These are phyloP conservation scores for Molothrus aeneus DNA, from an alignment of 2,797 vertebrate species.

Conservation along the genomic window DNA sequence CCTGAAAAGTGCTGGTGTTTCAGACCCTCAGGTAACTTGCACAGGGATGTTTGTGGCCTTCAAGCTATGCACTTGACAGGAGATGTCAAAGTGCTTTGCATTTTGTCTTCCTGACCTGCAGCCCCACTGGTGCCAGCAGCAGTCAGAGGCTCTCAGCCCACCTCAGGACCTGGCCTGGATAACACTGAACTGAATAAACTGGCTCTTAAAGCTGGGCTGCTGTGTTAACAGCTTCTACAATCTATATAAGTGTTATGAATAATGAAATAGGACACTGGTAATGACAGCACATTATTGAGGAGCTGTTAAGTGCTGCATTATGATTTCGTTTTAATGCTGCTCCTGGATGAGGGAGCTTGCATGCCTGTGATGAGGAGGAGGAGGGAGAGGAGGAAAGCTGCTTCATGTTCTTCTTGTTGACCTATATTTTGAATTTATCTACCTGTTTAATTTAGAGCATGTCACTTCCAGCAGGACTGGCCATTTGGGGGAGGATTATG, in stretches of 20 bases:
- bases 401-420: conserved; percentile 51
- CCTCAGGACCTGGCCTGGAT: neutral
- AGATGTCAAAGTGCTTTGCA: neutral
- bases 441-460: neutral
- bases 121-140: neutral
- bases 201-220: conserved; percentile 9
- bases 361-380: neutral
- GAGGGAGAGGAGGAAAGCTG: neutral
- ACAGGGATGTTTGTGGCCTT: neutral
- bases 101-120: neutral
- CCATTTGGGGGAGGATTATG: neutral
- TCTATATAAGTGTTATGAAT: conserved; percentile 43
- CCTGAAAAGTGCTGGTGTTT: neutral
- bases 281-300: conserved; percentile 48
- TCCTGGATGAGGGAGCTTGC: conserved; percentile 1
- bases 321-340: conserved; percentile 50
- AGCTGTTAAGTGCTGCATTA: conserved; percentile 55
- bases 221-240: conserved; percentile 31
- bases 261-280: conserved; percentile 30
- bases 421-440: conserved; percentile 14
- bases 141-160: neutral
- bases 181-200: neutral
- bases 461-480: neutral
- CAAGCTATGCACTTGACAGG: neutral
- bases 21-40: neutral